phyloP scores from a whole-genome alignment of 2,113 vertebrate genomes.

The Hippopotamus amphibius region DNA sequence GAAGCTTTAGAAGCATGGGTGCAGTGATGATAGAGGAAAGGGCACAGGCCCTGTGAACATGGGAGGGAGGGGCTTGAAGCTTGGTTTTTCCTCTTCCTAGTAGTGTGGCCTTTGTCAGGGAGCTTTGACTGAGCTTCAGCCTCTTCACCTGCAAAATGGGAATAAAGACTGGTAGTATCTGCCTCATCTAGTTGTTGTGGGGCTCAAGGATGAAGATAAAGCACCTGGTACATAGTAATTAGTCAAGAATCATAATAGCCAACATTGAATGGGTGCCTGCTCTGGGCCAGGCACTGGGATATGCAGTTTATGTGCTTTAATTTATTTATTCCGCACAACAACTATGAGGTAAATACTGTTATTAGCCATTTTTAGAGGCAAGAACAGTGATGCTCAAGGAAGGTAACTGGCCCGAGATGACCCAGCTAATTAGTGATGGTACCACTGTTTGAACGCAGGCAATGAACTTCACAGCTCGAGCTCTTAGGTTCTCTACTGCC shows the following conservation, averaged over 20 bases:
- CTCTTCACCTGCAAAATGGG: slow-evolving; percentile 26
- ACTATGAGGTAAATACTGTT: not conserved
- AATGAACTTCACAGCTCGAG: not conserved
- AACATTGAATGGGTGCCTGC: not conserved
- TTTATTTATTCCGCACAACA: not conserved
- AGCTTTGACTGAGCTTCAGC: not conserved
- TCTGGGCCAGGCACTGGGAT: not conserved
- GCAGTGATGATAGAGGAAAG: not conserved
- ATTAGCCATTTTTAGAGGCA: not conserved
- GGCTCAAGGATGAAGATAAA: slow-evolving; percentile 36
- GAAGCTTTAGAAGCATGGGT: not conserved
- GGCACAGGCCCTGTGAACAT: not conserved
- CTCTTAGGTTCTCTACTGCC: not conserved
- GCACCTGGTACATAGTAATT: not conserved
- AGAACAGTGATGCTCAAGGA: not conserved
- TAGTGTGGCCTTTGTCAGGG: not conserved
- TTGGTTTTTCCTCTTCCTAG: slow-evolving; percentile 29
- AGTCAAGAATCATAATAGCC: slow-evolving; percentile 9
- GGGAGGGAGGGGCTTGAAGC: not conserved
- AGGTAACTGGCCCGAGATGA: not conserved
- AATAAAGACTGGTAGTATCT: slow-evolving; percentile 14
- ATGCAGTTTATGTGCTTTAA: not conserved
- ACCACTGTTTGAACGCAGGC: slow-evolving; percentile 7
- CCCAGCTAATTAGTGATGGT: not conserved
- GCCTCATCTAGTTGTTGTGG: not conserved